A percentile compares a stretch with the other conserved stretches of the same genome.
Evolutionary conservation across 1,140 invertebrate genomes (phyloP).

Genomic region (Oedothorax gibbosus): DNA sequence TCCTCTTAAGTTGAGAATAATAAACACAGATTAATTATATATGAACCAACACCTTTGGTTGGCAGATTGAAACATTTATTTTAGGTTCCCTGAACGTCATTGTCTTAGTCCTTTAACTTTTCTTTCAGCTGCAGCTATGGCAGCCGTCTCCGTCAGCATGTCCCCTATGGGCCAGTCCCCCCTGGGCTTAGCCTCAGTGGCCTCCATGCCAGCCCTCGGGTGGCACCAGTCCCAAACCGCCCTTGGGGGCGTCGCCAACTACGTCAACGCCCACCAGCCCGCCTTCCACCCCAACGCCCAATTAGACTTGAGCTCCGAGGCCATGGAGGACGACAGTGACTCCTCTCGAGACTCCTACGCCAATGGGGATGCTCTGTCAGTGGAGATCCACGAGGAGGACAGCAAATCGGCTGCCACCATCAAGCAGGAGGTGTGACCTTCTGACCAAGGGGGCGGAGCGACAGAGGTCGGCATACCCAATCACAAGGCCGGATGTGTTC

Average conservation of each 20-base stretch:
- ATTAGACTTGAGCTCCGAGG: conserved; percentile 60
- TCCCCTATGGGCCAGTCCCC: conserved; percentile 49
- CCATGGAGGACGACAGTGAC: conserved; percentile 57
- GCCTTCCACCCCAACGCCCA: conserved; percentile 60
- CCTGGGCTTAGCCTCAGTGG: conserved; percentile 39
- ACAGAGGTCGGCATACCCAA: conserved; percentile 44
- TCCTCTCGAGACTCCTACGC: conserved; percentile 57
- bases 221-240: conserved; percentile 58
- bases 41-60: too few species aligned
- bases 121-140: conserved; percentile 59
- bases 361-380: conserved; percentile 60
- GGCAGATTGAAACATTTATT: too few species aligned
- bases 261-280: conserved; percentile 60
- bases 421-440: conserved; percentile 61
- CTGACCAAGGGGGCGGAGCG: neutral
- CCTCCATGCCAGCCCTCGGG: conserved; percentile 45
- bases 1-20: too few species aligned
- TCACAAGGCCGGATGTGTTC: neutral
- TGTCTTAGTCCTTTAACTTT: too few species aligned
- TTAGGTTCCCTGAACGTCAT: too few species aligned
- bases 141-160: conserved; percentile 53
- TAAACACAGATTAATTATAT: too few species aligned
- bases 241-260: conserved; percentile 30
- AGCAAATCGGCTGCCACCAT: conserved; percentile 50
- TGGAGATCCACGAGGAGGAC: conserved; percentile 58